Conservation (phyloP, 2,113 vertebrate species). For the Axis porcinus region DNA sequence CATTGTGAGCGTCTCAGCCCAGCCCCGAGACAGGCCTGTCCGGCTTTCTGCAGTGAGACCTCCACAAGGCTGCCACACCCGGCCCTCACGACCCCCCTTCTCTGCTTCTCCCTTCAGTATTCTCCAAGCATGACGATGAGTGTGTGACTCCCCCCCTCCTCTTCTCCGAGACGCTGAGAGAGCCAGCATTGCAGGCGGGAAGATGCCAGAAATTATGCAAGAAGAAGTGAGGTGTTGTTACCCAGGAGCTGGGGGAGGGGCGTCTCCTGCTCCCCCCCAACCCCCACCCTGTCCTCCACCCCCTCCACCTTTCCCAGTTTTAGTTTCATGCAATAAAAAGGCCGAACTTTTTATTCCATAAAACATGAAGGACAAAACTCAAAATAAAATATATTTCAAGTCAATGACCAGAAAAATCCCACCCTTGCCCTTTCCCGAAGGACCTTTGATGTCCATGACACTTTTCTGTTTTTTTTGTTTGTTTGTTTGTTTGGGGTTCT, state of each 20-base stretch:
- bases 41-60: background rate
- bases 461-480: constrained; percentile 67
- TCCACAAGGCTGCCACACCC: background rate
- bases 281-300: background rate
- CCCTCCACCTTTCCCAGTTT: constrained; percentile 78
- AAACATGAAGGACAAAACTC: constrained; percentile 93
- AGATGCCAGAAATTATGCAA: constrained; percentile 91
- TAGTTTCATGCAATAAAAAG: constrained; percentile 93
- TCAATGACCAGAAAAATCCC: constrained; percentile 82
- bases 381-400: constrained; percentile 84
- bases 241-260: constrained; percentile 81
- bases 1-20: background rate
- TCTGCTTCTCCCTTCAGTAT: constrained; percentile 86
- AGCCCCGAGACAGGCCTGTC: background rate
- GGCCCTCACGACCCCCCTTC: background rate
- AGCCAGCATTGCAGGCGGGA: constrained; percentile 91
- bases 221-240: constrained; percentile 92
- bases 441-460: constrained; percentile 89
- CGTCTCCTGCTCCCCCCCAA: background rate
- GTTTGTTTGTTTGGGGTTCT: constrained; percentile 55
- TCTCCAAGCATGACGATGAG: constrained; percentile 99
- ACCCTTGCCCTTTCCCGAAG: constrained; percentile 75
- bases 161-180: constrained; percentile 83
- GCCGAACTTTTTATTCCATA: constrained; percentile 92
- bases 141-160: constrained; percentile 89